Evolutionary conservation across 2,888 invertebrate genomes (phyloP).

Genomic region (Meghimatium bilineatum): DNA sequence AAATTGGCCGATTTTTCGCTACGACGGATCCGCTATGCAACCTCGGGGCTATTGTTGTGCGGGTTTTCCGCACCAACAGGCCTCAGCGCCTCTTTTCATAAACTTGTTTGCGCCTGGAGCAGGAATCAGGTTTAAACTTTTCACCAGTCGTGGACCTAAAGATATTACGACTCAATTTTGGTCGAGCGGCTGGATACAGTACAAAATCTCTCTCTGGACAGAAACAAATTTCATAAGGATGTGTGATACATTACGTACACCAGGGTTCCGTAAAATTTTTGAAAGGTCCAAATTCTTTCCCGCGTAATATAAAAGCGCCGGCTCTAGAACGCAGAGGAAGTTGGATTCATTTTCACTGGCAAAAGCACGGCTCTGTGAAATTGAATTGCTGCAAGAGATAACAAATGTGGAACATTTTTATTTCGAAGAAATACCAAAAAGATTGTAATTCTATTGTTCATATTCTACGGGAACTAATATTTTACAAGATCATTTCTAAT

Average conservation of each 20-base stretch:
- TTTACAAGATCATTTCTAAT: no score
- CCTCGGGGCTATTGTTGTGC: slow-evolving; percentile 13
- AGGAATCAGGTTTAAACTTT: slow-evolving; percentile 33
- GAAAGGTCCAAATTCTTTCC: not conserved
- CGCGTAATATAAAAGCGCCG: not conserved
- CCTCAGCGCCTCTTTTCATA: slow-evolving; percentile 10
- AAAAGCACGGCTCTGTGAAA: not conserved
- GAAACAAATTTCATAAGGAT: not conserved
- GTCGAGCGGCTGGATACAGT: slow-evolving; percentile 6
- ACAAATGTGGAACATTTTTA: not conserved
- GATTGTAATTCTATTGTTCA: no score
- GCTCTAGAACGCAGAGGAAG: no score
- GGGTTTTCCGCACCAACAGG: slow-evolving; percentile 7
- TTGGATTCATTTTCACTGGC: not conserved
- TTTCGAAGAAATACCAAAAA: not conserved
- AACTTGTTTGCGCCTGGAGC: slow-evolving; percentile 27
- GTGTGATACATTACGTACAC: not conserved
- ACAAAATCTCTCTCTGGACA: not conserved
- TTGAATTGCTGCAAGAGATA: not conserved
- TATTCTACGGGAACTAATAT: no score
- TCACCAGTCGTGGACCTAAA: slow-evolving; percentile 11
- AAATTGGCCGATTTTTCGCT: slow-evolving; percentile 28
- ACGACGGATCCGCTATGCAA: not conserved
- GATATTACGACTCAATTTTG: slow-evolving; percentile 10
- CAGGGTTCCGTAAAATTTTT: not conserved